Conservation (phyloP, 2,797 vertebrate species). For the Zalophus californianus region DNA sequence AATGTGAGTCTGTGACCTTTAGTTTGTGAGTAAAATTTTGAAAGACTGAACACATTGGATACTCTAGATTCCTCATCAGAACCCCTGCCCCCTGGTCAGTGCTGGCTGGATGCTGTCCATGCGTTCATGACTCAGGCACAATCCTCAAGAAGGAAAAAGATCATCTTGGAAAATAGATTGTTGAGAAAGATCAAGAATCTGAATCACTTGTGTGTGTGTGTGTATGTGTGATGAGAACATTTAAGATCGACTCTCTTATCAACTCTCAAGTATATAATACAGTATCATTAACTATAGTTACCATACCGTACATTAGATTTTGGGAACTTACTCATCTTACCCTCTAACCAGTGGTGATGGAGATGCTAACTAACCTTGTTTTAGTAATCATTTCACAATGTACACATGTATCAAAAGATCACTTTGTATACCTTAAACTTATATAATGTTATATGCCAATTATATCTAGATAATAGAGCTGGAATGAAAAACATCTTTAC, state of each 20-base stretch:
- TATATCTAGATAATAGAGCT: not conserved
- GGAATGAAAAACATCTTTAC: not conserved
- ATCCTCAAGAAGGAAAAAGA: not conserved
- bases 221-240: not conserved
- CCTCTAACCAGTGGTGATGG: too few species aligned
- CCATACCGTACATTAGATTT: too few species aligned
- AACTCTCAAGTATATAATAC: not conserved
- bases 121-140: not conserved
- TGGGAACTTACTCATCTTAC: not conserved
- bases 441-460: not conserved
- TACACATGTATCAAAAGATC: not conserved
- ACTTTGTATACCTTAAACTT: not conserved
- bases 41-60: not conserved
- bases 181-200: not conserved
- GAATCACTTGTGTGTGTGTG: not conserved
- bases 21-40: not conserved
- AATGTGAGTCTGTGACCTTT: not conserved
- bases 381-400: not conserved
- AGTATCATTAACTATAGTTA: not conserved
- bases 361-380: not conserved
- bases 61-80: not conserved
- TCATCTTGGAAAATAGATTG: not conserved
- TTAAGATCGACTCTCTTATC: not conserved
- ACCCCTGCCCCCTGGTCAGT: accelerated
- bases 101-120: not conserved